Base-by-base conservation (phyloP, 1,140 invertebrate species). In the Microplitis mediator region DNA sequence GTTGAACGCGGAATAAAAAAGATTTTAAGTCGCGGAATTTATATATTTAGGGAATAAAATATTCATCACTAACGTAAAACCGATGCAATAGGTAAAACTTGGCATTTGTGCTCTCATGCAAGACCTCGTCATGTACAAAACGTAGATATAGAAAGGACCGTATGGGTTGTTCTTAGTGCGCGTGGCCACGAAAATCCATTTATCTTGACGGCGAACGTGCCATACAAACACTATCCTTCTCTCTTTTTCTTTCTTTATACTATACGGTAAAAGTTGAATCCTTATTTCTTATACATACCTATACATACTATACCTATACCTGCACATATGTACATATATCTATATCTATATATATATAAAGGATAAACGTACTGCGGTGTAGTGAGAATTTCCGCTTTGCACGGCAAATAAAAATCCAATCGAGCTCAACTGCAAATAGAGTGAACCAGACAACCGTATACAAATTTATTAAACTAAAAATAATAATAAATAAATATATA, bases 121-220 rank as follows among this genome's bases (percentile, higher is more conserved):
- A 58, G 52, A 58, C 66, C 23, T 34, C 31, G 54, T 68, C 66
- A 68, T 68, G 54, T 50, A 60, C 58, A 31, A 69, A 11, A 62
- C 39, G 62, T 69, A 62, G 8, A 23, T 32, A 6, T 32, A 32
- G 23, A 8, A 69, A 35, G 16, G 52, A 6, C 52, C 16, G 5
- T 56, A 14, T 6, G 13, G 13, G 6, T 65, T 51, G 50, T 69
- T 64, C 35, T 69, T 69, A 69, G 39, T 39, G 35, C 35, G 35
- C 66, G 50, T 36, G n/a, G 56, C 68, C 68, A 69, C 68, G 68
- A 69, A 61, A 69, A 69, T 69, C 68, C 68, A 69, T 69, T 69
- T 50, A 69, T 69, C 68, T 69, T 69, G 36, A 61, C 68, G 39
- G 67, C 14, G 52, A 60, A 69, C 65, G 65, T 67, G 65, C 60